Evolutionary conservation across 2,888 invertebrate species (phyloP).

Genomic region (Synanthedon formicaeformis): DNA sequence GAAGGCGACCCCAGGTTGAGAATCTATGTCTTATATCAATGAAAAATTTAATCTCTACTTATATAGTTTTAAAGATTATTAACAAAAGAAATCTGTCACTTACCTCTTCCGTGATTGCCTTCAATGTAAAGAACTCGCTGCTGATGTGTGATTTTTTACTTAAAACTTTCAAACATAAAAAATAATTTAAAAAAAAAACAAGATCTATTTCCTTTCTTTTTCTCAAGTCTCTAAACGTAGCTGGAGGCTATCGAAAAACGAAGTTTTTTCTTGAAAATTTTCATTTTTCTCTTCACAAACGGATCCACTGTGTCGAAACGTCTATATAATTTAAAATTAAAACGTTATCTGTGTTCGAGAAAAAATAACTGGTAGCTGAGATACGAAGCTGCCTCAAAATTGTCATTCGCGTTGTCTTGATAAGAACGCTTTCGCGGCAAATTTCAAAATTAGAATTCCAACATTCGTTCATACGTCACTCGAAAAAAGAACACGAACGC

Average conservation of each 20-base stretch:
- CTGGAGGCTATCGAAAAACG: constrained; percentile 50
- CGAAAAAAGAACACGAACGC: constrained; percentile 30
- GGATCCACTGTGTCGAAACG: constrained; percentile 43
- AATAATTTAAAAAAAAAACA: constrained; percentile 1
- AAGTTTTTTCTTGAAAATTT: constrained; percentile 62
- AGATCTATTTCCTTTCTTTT: background rate
- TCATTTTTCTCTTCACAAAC: constrained; percentile 61
- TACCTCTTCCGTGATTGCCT: background rate
- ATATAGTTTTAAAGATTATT: too few species aligned
- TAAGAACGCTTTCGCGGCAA: constrained; percentile 38
- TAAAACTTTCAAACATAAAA: constrained; percentile 5
- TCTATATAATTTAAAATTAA: constrained; percentile 4
- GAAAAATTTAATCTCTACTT: too few species aligned
- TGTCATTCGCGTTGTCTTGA: constrained; percentile 26
- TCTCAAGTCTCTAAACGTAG: constrained; percentile 18
- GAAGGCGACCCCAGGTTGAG: too few species aligned
- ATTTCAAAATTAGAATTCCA: constrained; percentile 42
- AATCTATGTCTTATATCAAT: too few species aligned
- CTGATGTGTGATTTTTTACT: constrained; percentile 26
- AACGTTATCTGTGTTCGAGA: constrained; percentile 7
- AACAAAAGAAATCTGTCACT: background rate
- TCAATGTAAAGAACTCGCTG: constrained; percentile 15
- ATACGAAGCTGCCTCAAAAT: constrained; percentile 20
- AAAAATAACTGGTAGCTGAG: constrained; percentile 23
- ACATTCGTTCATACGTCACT: constrained; percentile 20